These are phyloP conservation scores for Hipposideros armiger DNA, from an alignment of 2,113 vertebrate species.

Conservation along the genomic window DNA sequence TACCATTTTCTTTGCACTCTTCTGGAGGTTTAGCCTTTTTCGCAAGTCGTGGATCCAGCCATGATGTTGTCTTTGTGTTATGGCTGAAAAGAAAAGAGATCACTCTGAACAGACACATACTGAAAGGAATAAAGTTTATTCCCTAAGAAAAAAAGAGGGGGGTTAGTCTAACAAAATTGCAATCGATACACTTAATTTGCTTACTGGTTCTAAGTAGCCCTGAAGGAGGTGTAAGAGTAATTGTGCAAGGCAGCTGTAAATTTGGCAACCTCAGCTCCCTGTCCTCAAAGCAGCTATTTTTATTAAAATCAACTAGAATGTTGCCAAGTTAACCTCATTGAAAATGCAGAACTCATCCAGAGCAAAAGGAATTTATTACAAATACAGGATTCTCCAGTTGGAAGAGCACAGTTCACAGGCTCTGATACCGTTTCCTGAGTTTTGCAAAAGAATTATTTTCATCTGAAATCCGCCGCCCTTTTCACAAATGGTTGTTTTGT, in stretches of 20 bases:
- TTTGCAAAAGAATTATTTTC: conserved; percentile 85
- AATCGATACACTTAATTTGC: conserved; percentile 98
- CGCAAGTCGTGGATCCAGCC: conserved; percentile 99
- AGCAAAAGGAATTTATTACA: conserved; percentile 93
- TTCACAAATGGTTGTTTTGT: conserved; percentile 83
- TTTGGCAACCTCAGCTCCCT: conserved; percentile 92
- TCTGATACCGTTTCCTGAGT: conserved; percentile 85
- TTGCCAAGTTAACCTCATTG: conserved; percentile 92
- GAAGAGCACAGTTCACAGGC: conserved; percentile 85
- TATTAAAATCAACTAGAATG: conserved; percentile 92
- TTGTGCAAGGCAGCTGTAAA: conserved; percentile 92
- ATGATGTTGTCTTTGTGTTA: conserved; percentile 99
- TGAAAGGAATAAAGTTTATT: conserved; percentile 90
- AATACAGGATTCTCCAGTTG: conserved; percentile 90
- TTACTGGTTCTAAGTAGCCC: conserved; percentile 94
- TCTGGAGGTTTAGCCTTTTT: conserved; percentile 99
- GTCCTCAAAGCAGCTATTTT: conserved; percentile 93
- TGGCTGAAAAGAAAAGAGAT: conserved; percentile 96
- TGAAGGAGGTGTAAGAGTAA: conserved; percentile 91
- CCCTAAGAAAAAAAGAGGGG: conserved; percentile 84
- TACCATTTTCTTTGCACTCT: conserved; percentile 99
- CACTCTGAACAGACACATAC: conserved; percentile 92
- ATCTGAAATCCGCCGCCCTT: conserved; percentile 83
- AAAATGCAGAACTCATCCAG: conserved; percentile 91
- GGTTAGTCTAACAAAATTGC: conserved; percentile 92